Evolutionary conservation across 2,797 vertebrate species (phyloP).

Genomic region (Strix occidentalis): DNA sequence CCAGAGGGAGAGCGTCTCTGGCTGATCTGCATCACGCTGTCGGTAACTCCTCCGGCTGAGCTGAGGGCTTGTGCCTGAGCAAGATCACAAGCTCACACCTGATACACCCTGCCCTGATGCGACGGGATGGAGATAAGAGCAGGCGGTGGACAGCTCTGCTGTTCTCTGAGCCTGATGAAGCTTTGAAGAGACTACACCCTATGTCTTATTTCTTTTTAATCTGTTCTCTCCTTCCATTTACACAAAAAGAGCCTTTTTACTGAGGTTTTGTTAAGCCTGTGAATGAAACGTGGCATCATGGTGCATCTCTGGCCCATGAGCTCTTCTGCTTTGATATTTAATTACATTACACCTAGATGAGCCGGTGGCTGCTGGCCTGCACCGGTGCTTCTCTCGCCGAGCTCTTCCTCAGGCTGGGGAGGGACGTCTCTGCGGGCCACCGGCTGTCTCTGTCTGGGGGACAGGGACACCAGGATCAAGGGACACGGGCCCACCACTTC

Average conservation of each 20-base stretch:
- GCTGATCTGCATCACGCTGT: background rate
- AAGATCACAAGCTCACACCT: background rate
- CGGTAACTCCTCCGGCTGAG: background rate
- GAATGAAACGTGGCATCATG: rapidly evolving
- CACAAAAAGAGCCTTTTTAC: rapidly evolving
- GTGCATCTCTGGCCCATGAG: rapidly evolving
- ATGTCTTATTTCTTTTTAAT: background rate
- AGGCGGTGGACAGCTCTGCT: background rate
- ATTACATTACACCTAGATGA: background rate
- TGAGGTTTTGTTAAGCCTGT: too few relatives aligned
- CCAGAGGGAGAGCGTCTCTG: background rate
- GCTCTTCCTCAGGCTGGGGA: background rate
- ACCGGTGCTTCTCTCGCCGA: too few relatives aligned
- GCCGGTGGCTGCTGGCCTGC: background rate
- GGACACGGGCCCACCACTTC: background rate
- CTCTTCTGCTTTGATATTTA: background rate
- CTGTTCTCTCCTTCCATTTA: background rate
- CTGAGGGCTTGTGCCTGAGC: background rate
- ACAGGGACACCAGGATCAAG: background rate
- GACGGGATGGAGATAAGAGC: background rate
- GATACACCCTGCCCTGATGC: background rate
- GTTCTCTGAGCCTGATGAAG: background rate
- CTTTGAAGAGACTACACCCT: background rate
- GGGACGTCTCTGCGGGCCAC: background rate
- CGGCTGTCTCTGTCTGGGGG: too few relatives aligned